A percentile compares a stretch with the other conserved stretches of the same genome.
Evolutionary conservation across 2,113 vertebrate genomes (phyloP).

Genomic region (Tylochromis polylepis): DNA sequence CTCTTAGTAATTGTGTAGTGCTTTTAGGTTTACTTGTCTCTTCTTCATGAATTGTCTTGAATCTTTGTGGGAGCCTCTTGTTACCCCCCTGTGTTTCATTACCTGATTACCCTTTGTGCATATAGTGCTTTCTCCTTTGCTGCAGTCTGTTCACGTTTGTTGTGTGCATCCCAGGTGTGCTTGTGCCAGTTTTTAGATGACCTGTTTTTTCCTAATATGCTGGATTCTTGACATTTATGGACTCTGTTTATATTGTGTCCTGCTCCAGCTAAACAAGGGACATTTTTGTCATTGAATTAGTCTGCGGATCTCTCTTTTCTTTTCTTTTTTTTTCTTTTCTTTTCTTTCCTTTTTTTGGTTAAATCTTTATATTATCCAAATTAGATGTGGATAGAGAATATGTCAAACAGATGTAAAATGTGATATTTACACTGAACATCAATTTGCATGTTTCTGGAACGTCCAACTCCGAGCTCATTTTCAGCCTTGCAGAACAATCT

Average conservation of each 20-base stretch:
- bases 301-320: rapidly evolving
- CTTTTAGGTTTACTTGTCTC: no score
- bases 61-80: no score
- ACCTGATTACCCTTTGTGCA: no score
- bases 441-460: neutral
- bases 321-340: neutral
- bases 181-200: neutral
- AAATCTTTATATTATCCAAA: neutral
- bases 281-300: neutral
- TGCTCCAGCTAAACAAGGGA: neutral
- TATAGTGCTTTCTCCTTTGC: no score
- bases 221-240: neutral
- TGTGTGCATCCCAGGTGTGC: neutral
- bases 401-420: rapidly evolving
- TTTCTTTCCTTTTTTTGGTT: no score
- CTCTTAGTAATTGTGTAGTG: neutral
- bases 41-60: no score
- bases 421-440: neutral
- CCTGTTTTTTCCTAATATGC: neutral
- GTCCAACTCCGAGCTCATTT: neutral
- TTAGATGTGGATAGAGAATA: neutral
- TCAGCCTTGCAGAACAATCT: neutral
- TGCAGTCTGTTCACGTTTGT: no score
- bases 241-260: neutral
- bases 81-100: no score